phyloP scores from a whole-genome alignment of 2,797 vertebrate species.

The Rhinoraja longicauda region DNA sequence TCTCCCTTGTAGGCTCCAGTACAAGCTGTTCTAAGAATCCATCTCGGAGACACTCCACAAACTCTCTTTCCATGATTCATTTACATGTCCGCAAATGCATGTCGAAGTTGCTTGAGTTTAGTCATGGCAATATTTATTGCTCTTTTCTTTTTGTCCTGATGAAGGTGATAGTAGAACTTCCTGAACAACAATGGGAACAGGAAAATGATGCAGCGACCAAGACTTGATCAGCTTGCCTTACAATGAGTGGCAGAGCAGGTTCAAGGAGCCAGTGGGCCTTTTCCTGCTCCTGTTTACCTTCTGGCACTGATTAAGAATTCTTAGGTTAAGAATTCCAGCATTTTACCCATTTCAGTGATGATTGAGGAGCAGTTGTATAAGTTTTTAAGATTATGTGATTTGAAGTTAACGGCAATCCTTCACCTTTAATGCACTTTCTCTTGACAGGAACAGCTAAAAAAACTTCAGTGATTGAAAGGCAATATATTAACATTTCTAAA shows the following conservation, averaged over 20 bases:
- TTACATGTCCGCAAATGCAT: neutral
- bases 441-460: neutral
- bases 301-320: too few relatives aligned
- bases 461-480: neutral
- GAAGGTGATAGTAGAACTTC: neutral
- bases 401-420: neutral
- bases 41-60: too few relatives aligned
- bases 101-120: neutral
- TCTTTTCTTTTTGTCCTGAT: neutral
- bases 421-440: neutral
- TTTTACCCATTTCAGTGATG: too few relatives aligned
- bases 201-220: too few relatives aligned
- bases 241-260: too few relatives aligned
- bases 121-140: neutral
- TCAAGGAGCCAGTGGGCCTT: too few relatives aligned
- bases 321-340: neutral
- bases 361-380: too few relatives aligned
- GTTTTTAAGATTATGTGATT: neutral
- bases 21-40: too few relatives aligned
- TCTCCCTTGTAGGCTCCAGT: too few relatives aligned
- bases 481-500: neutral
- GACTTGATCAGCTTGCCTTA: too few relatives aligned
- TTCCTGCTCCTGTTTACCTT: neutral
- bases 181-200: neutral
- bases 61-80: neutral